These are phyloP conservation scores for Drosophila kohkoa DNA, from an alignment of 1,140 invertebrate genomes.

Conservation along the genomic window DNA sequence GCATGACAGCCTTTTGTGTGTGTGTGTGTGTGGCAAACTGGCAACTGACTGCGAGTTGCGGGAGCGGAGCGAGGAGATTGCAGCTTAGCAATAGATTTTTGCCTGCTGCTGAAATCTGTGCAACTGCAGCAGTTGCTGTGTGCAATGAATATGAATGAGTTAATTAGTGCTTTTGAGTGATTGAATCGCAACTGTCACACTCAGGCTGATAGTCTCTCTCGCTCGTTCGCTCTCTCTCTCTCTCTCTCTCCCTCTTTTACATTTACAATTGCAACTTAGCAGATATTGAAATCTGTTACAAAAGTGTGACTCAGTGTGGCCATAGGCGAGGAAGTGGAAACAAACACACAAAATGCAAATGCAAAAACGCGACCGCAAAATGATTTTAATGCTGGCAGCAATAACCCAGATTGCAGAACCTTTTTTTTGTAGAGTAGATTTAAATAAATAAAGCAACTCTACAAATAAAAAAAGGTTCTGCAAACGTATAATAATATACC, in stretches of 20 bases:
- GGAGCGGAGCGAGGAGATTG: conserved; percentile 4
- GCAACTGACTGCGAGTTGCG: neutral
- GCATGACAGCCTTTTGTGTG: conserved; percentile 44
- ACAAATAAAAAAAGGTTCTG: no score
- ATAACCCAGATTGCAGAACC: neutral
- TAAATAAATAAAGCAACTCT: no score
- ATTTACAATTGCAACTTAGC: neutral
- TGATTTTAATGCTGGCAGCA: neutral
- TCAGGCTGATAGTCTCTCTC: neutral
- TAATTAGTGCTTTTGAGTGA: conserved; percentile 49
- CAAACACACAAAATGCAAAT: neutral
- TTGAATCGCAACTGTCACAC: conserved; percentile 40
- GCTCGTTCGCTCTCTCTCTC: neutral
- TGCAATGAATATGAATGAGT: conserved; percentile 57
- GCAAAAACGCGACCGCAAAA: neutral
- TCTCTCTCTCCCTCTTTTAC: neutral
- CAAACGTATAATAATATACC: no score
- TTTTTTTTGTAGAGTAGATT: neutral
- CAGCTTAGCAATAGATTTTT: conserved; percentile 22
- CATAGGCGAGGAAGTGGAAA: neutral
- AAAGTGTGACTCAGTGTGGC: conserved; percentile 9
- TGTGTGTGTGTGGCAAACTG: conserved; percentile 10
- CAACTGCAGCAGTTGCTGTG: conserved; percentile 12
- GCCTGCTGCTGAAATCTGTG: conserved; percentile 10
- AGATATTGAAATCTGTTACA: neutral